Conservation (phyloP, 2,797 vertebrate genomes). For the Rhinogobio ventralis region DNA sequence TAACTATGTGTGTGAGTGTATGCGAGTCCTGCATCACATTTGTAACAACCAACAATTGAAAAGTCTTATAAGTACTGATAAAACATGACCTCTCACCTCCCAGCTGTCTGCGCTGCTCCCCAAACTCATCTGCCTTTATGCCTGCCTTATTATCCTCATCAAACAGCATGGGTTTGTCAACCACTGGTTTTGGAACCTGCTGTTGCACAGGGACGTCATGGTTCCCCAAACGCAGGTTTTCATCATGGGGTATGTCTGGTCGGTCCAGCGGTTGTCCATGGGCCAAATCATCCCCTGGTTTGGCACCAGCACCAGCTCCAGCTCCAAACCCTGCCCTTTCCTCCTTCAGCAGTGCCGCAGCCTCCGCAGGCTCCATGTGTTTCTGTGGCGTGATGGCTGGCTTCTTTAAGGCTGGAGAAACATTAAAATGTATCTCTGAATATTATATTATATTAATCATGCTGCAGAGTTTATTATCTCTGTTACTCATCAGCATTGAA, state of each 20-base stretch:
- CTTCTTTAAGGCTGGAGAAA: conserved; percentile 77
- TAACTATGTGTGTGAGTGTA: not conserved
- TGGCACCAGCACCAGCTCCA: conserved; percentile 55
- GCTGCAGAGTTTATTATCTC: not conserved
- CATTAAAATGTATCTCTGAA: not conserved
- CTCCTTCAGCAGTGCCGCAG: conserved; percentile 61
- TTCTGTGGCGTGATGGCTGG: conserved; percentile 79
- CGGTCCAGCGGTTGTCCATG: conserved; percentile 71
- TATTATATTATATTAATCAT: not conserved
- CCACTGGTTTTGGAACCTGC: conserved; percentile 62
- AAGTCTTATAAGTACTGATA: not conserved
- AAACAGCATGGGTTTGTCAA: conserved; percentile 72
- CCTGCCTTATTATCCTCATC: conserved; percentile 78
- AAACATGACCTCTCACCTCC: conserved; percentile 67
- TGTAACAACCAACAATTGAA: not conserved
- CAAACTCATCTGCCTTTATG: conserved; percentile 79
- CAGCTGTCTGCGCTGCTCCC: conserved; percentile 75
- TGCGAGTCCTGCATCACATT: not conserved
- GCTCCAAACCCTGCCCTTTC: conserved; percentile 58
- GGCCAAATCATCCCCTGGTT: conserved; percentile 42
- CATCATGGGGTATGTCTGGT: conserved; percentile 73
- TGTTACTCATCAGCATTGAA: not conserved
- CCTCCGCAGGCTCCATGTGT: conserved; percentile 61
- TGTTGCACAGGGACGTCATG: conserved; percentile 55
- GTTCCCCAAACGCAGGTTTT: conserved; percentile 32